Percentiles rank a stretch among this genome's conserved stretches.
These are phyloP conservation scores for Martes flavigula DNA, from an alignment of 2,797 vertebrate genomes.

Conservation along the genomic window DNA sequence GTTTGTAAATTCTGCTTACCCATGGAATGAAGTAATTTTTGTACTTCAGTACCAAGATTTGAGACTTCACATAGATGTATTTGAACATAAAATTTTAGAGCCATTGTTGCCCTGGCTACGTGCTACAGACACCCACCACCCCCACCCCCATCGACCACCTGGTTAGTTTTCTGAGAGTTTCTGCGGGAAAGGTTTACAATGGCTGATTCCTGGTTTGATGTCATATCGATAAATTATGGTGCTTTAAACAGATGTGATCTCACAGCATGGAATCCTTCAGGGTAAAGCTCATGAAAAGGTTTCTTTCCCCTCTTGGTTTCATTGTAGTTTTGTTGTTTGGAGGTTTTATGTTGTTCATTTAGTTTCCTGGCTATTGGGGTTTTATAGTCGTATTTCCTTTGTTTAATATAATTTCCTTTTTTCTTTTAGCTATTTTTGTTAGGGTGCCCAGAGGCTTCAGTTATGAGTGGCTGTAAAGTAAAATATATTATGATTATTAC, in stretches of 20 bases:
- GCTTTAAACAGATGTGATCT: conserved; percentile 81
- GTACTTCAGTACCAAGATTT: conserved; percentile 54
- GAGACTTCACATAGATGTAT: conserved; percentile 68
- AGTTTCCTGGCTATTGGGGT: conserved; percentile 79
- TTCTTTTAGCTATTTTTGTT: conserved; percentile 82
- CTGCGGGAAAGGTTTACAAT: conserved; percentile 77
- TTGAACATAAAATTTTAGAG: conserved; percentile 79
- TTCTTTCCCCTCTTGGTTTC: conserved; percentile 69
- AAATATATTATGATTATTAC: conserved; percentile 83
- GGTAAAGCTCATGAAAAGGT: conserved; percentile 76
- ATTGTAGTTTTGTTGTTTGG: conserved; percentile 80
- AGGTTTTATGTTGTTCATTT: conserved; percentile 83
- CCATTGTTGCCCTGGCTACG: conserved; percentile 50
- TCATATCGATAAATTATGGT: conserved; percentile 80
- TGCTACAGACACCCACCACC: neutral
- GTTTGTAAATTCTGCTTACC: conserved; percentile 46
- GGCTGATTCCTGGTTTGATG: conserved; percentile 76
- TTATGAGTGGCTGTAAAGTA: conserved; percentile 80
- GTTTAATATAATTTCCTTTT: conserved; percentile 83
- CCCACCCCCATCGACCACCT: conserved; percentile 65
- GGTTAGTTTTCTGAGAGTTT: conserved; percentile 77
- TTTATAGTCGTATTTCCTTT: conserved; percentile 84
- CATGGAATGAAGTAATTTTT: conserved; percentile 52
- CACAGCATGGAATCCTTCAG: conserved; percentile 77
- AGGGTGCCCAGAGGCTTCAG: conserved; percentile 78